Evolutionary conservation across 2,113 vertebrate species (phyloP).

Genomic region (Puffinus mauretanicus): DNA sequence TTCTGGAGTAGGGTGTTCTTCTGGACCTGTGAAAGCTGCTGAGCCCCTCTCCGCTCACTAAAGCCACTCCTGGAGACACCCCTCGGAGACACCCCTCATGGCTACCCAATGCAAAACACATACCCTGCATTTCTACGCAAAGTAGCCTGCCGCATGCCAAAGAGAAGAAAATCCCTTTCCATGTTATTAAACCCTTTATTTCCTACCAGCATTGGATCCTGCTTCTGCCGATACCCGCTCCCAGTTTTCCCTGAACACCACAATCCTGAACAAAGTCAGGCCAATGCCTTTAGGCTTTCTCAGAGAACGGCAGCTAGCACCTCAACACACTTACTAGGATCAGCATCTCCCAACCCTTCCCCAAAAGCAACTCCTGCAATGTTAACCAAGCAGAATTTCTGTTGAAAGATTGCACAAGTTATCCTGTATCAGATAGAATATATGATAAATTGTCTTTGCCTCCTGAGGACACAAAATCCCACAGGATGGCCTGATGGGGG

Average conservation of each 20-base stretch:
- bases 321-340: background rate
- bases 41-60: background rate
- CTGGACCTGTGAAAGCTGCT: background rate
- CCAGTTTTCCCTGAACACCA: background rate
- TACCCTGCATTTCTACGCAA: fast-evolving
- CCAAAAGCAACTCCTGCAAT: background rate
- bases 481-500: background rate
- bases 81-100: background rate
- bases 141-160: background rate
- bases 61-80: background rate
- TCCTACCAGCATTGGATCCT: background rate
- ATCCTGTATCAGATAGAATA: background rate
- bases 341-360: fast-evolving
- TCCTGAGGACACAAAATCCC: background rate
- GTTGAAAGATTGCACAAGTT: background rate
- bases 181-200: background rate
- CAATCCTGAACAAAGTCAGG: background rate
- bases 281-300: background rate
- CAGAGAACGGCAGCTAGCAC: background rate
- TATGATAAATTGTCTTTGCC: background rate
- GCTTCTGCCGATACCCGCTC: background rate
- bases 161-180: background rate
- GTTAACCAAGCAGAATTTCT: background rate
- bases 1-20: background rate
- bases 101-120: fast-evolving